phyloP scores from a whole-genome alignment of 2,797 vertebrate species.

The Mionectes olivaceus region DNA sequence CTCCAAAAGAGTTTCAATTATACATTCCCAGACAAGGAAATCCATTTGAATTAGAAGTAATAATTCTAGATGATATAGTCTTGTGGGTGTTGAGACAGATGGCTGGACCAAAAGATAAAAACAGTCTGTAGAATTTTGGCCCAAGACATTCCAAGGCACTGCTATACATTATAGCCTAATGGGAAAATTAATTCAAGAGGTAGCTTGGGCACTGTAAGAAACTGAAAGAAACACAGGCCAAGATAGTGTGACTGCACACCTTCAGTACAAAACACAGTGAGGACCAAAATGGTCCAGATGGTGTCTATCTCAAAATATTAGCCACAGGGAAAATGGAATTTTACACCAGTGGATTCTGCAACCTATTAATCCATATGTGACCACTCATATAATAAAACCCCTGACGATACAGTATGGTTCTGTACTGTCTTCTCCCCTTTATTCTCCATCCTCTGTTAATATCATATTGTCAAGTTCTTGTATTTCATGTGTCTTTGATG shows the following conservation, averaged over 20 bases:
- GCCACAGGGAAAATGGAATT: not conserved
- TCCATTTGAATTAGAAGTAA: not conserved
- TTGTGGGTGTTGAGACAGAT: not conserved
- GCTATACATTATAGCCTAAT: not conserved
- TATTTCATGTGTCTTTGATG: not conserved
- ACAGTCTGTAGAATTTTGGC: not conserved
- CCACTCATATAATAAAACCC: not conserved
- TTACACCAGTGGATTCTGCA: not conserved
- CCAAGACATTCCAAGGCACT: not conserved
- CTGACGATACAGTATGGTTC: not conserved
- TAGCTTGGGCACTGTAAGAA: not conserved
- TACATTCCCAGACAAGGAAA: not conserved
- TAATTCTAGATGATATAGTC: not conserved
- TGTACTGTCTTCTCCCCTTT: not conserved
- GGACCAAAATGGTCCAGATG: not conserved
- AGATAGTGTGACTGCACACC: not conserved
- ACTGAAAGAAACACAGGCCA: not conserved
- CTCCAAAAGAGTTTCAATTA: not conserved
- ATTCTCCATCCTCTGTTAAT: not conserved
- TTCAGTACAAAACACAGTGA: not conserved
- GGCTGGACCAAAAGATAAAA: not conserved
- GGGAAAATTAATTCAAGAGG: not conserved
- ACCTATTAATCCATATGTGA: not conserved
- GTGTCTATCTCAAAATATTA: not conserved
- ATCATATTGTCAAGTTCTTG: not conserved